Evolutionary conservation across 2,797 vertebrate species (phyloP).

Genomic region (Pseudochirops corinnae): DNA sequence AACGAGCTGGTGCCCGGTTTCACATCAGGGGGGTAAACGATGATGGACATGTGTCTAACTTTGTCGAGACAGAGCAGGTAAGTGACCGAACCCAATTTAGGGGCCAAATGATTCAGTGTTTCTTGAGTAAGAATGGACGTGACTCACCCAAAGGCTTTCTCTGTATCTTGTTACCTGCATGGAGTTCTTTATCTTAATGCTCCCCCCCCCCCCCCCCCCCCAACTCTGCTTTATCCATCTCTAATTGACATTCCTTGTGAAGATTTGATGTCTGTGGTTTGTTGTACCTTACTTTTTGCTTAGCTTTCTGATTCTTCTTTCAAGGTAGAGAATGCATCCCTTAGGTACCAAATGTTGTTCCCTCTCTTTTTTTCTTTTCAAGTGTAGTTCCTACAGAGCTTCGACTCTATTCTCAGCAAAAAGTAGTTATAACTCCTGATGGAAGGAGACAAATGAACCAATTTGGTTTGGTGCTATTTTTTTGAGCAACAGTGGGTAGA

Average conservation of each 20-base stretch:
- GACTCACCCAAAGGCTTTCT: background rate
- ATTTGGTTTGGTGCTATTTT: background rate
- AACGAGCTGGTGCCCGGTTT: conserved; percentile 84
- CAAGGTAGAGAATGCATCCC: background rate
- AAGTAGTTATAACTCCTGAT: background rate
- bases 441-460: background rate
- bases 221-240: background rate
- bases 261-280: background rate
- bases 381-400: background rate
- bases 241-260: background rate
- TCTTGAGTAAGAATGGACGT: background rate
- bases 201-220: background rate
- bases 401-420: background rate
- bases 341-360: background rate
- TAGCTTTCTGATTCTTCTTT: background rate
- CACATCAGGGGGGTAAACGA: conserved; percentile 85
- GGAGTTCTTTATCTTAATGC: background rate
- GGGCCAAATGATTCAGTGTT: background rate
- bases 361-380: background rate
- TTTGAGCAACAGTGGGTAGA: background rate
- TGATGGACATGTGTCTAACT: conserved; percentile 88
- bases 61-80: conserved; percentile 90
- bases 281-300: conserved; percentile 20
- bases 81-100: background rate
- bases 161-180: background rate